Evolutionary conservation across 2,797 vertebrate genomes (phyloP), one percentile per base, ranked within the genome.

Genomic region (Sebastes flavidus): DNA sequence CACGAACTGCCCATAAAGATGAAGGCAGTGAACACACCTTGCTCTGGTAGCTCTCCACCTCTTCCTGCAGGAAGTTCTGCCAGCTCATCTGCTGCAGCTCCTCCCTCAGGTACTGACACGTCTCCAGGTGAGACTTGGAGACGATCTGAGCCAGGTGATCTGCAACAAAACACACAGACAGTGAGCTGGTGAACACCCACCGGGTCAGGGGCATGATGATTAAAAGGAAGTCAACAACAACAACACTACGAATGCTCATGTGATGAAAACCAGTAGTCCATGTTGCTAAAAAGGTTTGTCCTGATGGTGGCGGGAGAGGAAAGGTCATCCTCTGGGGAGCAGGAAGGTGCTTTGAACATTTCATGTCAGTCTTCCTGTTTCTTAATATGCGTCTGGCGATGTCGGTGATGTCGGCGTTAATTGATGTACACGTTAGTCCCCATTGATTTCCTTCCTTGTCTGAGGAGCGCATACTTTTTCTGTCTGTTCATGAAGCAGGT

Each of bases 41-140:
- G 91, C 95, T 97, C 94, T 98, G 97, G 89, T 97, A 98, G 77
- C 88, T 94, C 82, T 98, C 97, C 25, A 97, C 95, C 87, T 98
- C 97, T 13, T 97, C 97, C 92, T 98, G 97, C 27, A 96, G 94
- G 84, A 97, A 96, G 55, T 95, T 96, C 94, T 97, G 97, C 97
- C 97, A 98, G 89, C 95, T 97, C 91, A 97, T 97, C 92, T 97
- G 96, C 90, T 98, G 97, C 29, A 98, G 94, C 87, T 98, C 97
- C 92, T 98, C 97, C 91, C 94, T 95, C 93, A 98, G 94, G 94
- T 98, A 97, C 87, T 98, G 97, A 94, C 97, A 98, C 54, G 97
- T 98, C 93, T 98, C 97, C 96, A 97, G 96, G 88, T 98, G 97
- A 16, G 97, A 98, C 89, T 98, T 98, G 25, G 96, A 97, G 94